Conservation (phyloP, 2,888 invertebrate species). For the Plemyria rubiginata region DNA sequence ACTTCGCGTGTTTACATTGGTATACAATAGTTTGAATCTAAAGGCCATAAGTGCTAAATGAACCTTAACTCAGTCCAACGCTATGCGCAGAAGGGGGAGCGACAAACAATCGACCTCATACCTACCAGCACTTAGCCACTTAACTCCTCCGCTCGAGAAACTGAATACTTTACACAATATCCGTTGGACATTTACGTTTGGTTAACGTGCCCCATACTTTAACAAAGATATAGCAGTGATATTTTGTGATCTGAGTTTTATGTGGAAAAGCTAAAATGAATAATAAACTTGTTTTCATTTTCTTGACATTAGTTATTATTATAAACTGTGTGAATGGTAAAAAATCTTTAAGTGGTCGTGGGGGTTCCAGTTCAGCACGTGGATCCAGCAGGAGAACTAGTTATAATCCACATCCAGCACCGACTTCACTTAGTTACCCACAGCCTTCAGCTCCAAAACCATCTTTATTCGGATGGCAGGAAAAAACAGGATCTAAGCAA, state of each 20-base stretch:
- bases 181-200: slow-evolving; percentile 51
- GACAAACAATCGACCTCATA: slow-evolving; percentile 60
- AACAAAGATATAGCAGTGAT: slow-evolving; percentile 6
- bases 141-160: slow-evolving; percentile 63
- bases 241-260: slow-evolving; percentile 12
- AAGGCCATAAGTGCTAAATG: slow-evolving; percentile 46
- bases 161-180: slow-evolving; percentile 54
- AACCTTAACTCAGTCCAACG: too few relatives aligned
- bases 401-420: slow-evolving; percentile 66
- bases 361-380: slow-evolving; percentile 70
- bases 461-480: slow-evolving; percentile 75
- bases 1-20: slow-evolving; percentile 49
- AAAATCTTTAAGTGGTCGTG: slow-evolving; percentile 65
- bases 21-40: slow-evolving; percentile 41
- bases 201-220: slow-evolving; percentile 38
- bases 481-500: slow-evolving; percentile 61
- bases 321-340: slow-evolving; percentile 60
- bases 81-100: slow-evolving; percentile 64
- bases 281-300: slow-evolving; percentile 48
- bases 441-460: slow-evolving; percentile 68
- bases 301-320: slow-evolving; percentile 53
- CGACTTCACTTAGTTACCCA: slow-evolving; percentile 72
- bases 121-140: slow-evolving; percentile 46
- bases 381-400: slow-evolving; percentile 64
- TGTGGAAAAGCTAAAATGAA: slow-evolving; percentile 55